Conservation (phyloP, 2,113 vertebrate species). For the Megaceryle torquata region DNA sequence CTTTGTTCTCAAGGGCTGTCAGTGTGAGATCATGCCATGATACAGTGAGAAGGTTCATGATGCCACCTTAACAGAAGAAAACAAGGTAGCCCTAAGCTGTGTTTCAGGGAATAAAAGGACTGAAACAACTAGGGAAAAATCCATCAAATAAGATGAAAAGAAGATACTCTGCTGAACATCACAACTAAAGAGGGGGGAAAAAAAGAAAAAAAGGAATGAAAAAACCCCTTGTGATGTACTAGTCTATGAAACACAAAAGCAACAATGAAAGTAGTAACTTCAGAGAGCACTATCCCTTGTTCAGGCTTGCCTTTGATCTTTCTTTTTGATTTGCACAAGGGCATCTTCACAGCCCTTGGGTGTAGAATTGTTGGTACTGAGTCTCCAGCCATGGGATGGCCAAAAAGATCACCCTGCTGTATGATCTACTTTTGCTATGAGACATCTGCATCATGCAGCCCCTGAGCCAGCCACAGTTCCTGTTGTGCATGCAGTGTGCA, state of each 20-base stretch:
- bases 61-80: slow-evolving; percentile 20
- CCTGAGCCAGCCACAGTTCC: background rate
- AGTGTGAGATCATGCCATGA: background rate
- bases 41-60: background rate
- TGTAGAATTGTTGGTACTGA: background rate
- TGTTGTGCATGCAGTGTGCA: rapidly evolving
- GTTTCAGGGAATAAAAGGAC: slow-evolving; percentile 31
- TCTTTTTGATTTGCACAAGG: slow-evolving; percentile 29
- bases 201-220: background rate
- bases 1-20: slow-evolving; percentile 41
- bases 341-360: background rate
- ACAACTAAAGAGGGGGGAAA: background rate
- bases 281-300: background rate
- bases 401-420: background rate
- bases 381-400: background rate
- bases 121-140: slow-evolving; percentile 21
- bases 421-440: background rate
- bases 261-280: slow-evolving; percentile 35
- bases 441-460: rapidly evolving
- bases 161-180: background rate
- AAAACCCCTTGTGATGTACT: background rate
- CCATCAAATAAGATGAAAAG: slow-evolving; percentile 46
- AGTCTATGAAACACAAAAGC: slow-evolving; percentile 19
- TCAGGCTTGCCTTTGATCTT: slow-evolving; percentile 29
- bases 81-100: slow-evolving; percentile 42